Evolutionary conservation across 2,888 invertebrate species (phyloP).

Genomic region (Monochamus alternatus): DNA sequence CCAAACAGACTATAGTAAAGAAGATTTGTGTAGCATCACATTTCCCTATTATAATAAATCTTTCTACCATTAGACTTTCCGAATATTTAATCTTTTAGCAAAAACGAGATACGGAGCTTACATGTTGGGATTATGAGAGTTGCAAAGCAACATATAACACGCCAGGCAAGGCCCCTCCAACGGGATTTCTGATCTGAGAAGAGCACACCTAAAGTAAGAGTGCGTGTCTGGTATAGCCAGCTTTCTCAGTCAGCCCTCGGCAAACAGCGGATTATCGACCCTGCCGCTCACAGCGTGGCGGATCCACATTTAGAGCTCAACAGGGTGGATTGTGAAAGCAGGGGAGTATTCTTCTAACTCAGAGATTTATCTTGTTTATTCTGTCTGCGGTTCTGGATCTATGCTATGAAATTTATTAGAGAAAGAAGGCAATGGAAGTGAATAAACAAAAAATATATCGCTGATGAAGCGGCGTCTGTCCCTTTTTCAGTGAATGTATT

Average conservation of each 20-base stretch:
- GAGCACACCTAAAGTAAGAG: neutral
- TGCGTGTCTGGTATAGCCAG: neutral
- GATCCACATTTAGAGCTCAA: neutral
- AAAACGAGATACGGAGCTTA: neutral
- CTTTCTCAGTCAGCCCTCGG: neutral
- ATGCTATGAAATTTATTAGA: too few relatives aligned
- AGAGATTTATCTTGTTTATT: too few relatives aligned
- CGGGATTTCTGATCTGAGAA: neutral
- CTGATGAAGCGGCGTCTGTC: too few relatives aligned
- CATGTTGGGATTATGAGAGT: neutral
- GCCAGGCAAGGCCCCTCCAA: neutral
- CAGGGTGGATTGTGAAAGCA: neutral
- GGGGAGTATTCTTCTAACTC: neutral
- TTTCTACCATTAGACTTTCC: too few relatives aligned
- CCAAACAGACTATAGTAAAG: too few relatives aligned
- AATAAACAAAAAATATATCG: too few relatives aligned
- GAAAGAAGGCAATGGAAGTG: too few relatives aligned
- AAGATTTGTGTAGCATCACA: too few relatives aligned
- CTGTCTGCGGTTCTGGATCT: neutral
- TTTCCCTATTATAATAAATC: too few relatives aligned
- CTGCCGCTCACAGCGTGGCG: neutral
- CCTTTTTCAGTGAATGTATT: too few relatives aligned
- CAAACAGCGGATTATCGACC: slow-evolving; percentile 5
- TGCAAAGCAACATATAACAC: neutral
- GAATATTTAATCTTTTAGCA: neutral